Conservation (phyloP, 2,113 vertebrate species). For the Corythaixoides concolor region DNA sequence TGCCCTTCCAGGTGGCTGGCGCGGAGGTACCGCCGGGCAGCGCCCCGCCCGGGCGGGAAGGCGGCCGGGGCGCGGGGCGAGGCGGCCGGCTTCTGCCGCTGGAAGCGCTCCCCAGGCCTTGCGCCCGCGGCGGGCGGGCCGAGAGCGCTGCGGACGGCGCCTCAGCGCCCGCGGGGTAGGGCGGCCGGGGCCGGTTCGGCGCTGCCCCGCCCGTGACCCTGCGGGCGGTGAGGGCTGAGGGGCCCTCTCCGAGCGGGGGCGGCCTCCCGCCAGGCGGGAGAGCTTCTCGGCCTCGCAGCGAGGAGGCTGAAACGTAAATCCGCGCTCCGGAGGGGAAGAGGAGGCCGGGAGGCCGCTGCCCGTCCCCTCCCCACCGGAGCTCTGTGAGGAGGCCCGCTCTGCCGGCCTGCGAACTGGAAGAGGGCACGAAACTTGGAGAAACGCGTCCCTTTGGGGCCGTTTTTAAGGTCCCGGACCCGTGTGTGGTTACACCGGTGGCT, state of each 20-base stretch:
- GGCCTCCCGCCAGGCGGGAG: neutral
- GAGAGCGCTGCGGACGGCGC: neutral
- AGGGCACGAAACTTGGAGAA: neutral
- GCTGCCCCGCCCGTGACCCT: neutral
- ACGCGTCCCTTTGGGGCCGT: neutral
- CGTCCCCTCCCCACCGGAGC: neutral
- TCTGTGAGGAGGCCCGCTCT: neutral
- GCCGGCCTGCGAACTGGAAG: rapidly evolving
- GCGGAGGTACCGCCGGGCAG: neutral
- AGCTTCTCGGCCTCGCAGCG: neutral
- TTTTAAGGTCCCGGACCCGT: neutral
- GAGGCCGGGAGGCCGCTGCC: neutral
- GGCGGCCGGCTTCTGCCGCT: neutral
- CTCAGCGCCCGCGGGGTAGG: neutral
- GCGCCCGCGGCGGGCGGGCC: neutral
- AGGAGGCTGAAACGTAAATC: neutral
- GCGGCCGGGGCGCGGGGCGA: neutral
- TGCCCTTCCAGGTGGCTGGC: neutral
- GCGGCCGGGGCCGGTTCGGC: neutral
- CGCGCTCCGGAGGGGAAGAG: neutral
- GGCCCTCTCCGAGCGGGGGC: neutral
- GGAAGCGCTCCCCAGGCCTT: too few species aligned
- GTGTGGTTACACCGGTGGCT: neutral
- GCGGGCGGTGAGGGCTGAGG: neutral
- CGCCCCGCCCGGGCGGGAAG: too few species aligned